Conservation (phyloP, 2,888 invertebrate genomes). For the Eledone cirrhosa region DNA sequence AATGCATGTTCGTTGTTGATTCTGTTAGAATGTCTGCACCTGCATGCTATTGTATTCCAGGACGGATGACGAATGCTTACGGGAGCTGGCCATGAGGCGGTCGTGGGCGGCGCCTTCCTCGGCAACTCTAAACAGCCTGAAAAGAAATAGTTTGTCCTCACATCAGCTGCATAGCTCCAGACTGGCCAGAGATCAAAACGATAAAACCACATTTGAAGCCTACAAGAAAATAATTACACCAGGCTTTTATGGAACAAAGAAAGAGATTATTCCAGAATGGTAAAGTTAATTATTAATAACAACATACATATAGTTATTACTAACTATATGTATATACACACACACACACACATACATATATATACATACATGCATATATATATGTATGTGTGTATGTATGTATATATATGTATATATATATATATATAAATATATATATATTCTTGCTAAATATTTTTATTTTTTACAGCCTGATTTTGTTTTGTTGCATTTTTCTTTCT, state of each 20-base stretch:
- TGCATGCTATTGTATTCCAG: conserved; percentile 24
- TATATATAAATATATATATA: no score
- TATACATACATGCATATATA: no score
- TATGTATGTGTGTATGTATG: no score
- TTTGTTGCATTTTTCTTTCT: no score
- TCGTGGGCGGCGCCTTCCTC: conserved; percentile 19
- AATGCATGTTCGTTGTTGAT: no score
- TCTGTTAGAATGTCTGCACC: no score
- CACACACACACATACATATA: no score
- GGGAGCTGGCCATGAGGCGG: conserved; percentile 23
- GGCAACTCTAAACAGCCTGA: conserved; percentile 13
- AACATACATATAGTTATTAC: no score
- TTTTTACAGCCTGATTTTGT: no score
- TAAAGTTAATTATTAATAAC: background rate
- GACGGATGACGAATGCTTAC: conserved; percentile 27
- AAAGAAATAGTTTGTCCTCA: conserved; percentile 20
- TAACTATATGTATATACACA: no score
- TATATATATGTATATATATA: no score
- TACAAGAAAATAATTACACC: conserved; percentile 60
- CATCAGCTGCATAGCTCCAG: background rate
- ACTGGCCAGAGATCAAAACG: background rate
- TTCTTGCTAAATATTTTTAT: no score
- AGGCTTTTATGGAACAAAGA: conserved; percentile 50
- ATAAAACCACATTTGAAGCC: conserved; percentile 44
- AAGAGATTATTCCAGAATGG: conserved; percentile 30